A percentile compares a stretch with the other conserved stretches of the same genome.
Evolutionary conservation across 2,113 vertebrate species (phyloP).

Genomic region (Mixornis gularis): DNA sequence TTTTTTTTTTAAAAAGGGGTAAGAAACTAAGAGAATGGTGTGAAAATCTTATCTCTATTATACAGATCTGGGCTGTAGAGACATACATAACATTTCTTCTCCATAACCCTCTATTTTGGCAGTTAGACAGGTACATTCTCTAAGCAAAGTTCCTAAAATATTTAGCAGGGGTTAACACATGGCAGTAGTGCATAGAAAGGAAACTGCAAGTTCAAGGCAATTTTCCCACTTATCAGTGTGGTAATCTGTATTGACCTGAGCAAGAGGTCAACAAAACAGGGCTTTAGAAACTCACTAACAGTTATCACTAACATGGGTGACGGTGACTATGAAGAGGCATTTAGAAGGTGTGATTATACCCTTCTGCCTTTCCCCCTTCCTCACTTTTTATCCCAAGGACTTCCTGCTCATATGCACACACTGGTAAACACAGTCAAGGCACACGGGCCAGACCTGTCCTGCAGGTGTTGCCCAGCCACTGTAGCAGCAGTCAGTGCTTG

Average conservation of each 20-base stretch:
- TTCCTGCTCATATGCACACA: rapidly evolving
- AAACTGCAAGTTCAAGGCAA: not conserved
- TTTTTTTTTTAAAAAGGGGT: not conserved
- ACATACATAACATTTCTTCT: not conserved
- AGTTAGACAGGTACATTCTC: not conserved
- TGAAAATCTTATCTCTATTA: not conserved
- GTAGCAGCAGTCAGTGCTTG: not conserved
- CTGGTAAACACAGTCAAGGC: not conserved
- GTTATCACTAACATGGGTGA: not conserved
- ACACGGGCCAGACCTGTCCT: not conserved
- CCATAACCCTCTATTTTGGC: not conserved
- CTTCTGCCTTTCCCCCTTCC: not conserved
- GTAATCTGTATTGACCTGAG: not conserved
- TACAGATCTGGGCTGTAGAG: not conserved
- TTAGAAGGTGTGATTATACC: not conserved
- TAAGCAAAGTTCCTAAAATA: not conserved
- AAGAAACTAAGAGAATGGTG: not conserved
- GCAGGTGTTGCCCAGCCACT: not conserved
- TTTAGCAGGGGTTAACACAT: not conserved
- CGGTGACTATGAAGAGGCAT: not conserved
- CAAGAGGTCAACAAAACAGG: not conserved
- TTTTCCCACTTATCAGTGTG: not conserved
- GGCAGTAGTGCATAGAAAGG: not conserved
- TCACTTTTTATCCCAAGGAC: not conserved
- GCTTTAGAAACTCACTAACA: not conserved